These are phyloP conservation scores for Manduca sexta DNA, from an alignment of 1,140 invertebrate genomes.

Conservation along the genomic window DNA sequence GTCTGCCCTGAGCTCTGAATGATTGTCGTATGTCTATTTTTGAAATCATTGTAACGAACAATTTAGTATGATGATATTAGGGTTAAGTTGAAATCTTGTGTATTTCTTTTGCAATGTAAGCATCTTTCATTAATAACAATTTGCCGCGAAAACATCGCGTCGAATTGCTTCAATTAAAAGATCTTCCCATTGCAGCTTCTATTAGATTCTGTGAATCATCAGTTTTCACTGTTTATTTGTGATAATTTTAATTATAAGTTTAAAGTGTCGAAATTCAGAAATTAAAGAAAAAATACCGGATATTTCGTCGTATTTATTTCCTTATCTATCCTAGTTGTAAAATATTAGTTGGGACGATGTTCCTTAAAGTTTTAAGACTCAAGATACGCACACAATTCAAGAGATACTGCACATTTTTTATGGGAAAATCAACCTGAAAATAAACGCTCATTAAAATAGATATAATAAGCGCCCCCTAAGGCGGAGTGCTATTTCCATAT, in stretches of 20 bases:
- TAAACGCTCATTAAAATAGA: no score
- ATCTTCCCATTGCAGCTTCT: constrained; percentile 40
- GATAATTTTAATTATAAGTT: constrained; percentile 62
- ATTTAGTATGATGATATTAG: neutral
- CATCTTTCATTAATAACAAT: constrained; percentile 14
- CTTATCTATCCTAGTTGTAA: neutral
- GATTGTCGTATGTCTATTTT: constrained; percentile 8
- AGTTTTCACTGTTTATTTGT: constrained; percentile 67
- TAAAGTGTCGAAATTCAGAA: constrained; percentile 42
- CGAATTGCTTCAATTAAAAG: constrained; percentile 31
- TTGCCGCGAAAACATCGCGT: constrained; percentile 23
- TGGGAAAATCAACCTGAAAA: no score
- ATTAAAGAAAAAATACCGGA: constrained; percentile 14
- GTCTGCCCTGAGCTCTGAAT: neutral
- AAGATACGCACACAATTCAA: no score
- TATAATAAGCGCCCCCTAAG: no score
- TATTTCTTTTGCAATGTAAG: constrained; percentile 12
- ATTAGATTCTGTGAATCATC: constrained; percentile 71
- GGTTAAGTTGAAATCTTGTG: constrained; percentile 3
- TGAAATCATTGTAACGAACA: constrained; percentile 11
- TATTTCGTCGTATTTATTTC: constrained; percentile 19
- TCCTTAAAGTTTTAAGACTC: no score
- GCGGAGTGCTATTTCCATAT: no score
- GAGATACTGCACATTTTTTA: no score
- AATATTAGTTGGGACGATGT: no score